Evolutionary conservation across 2,888 invertebrate genomes (phyloP).

Genomic region (Lordiphosa andalusiaca): DNA sequence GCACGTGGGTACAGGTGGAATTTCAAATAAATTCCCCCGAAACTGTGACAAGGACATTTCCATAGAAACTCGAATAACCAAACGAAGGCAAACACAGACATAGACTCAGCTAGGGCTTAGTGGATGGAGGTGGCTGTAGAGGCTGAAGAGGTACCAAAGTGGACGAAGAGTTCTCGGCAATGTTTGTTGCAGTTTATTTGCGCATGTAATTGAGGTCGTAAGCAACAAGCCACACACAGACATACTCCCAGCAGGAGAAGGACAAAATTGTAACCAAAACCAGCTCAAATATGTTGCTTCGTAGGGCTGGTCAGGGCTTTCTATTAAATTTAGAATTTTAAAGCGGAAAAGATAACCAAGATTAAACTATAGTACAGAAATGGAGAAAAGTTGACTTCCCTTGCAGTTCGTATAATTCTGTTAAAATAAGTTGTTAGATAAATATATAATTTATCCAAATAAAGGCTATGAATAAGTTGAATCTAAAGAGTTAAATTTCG

Average conservation of each 20-base stretch:
- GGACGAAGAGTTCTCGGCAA: conserved; percentile 56
- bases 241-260: conserved; percentile 8
- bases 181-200: conserved; percentile 73
- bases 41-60: conserved; percentile 74
- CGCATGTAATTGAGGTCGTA: conserved; percentile 71
- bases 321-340: no score
- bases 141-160: conserved; percentile 22
- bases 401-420: no score
- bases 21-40: conserved; percentile 69
- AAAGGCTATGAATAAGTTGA: no score
- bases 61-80: conserved; percentile 65
- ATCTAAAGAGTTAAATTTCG: no score
- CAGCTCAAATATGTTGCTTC: conserved; percentile 29
- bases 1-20: conserved; percentile 43
- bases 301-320: conserved; percentile 5
- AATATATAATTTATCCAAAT: no score
- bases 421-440: no score
- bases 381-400: no score
- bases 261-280: conserved; percentile 19
- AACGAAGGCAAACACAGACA: conserved; percentile 33
- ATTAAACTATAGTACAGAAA: no score
- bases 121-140: conserved; percentile 10
- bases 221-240: conserved; percentile 43
- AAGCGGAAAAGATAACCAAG: no score
- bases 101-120: neutral